phyloP scores from a whole-genome alignment of 2,113 vertebrate genomes.

The Tyto alba region DNA sequence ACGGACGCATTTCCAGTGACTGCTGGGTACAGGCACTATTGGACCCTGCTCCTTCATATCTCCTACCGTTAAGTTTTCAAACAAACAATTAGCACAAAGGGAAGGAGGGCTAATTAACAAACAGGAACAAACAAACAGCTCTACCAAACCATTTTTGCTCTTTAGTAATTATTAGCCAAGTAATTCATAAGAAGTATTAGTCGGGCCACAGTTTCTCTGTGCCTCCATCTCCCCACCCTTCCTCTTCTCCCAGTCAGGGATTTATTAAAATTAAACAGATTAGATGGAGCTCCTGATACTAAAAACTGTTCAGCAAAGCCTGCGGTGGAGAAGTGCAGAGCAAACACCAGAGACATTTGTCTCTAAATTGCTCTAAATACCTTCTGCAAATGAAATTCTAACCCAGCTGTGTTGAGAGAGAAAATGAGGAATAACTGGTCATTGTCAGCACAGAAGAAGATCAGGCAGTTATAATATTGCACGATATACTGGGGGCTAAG shows the following conservation, averaged over 20 bases:
- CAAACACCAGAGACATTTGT: slow-evolving; percentile 80
- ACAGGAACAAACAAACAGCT: slow-evolving; percentile 55
- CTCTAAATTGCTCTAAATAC: slow-evolving; percentile 82
- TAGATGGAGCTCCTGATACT: slow-evolving; percentile 79
- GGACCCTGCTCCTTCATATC: not conserved
- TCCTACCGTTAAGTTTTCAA: not conserved
- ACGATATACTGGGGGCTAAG: slow-evolving; percentile 78
- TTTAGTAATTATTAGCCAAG: slow-evolving; percentile 67
- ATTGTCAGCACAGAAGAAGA: slow-evolving; percentile 71
- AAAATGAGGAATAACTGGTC: slow-evolving; percentile 77
- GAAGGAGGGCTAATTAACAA: slow-evolving; percentile 41
- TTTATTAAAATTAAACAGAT: slow-evolving; percentile 85
- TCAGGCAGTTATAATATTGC: slow-evolving; percentile 84
- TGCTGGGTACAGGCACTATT: not conserved
- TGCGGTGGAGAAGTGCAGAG: slow-evolving; percentile 75
- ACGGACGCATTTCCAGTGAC: not conserved
- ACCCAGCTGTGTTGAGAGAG: slow-evolving; percentile 73
- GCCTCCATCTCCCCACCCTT: slow-evolving; percentile 44
- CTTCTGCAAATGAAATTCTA: slow-evolving; percentile 81
- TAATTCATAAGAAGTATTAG: slow-evolving; percentile 75
- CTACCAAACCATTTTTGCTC: slow-evolving; percentile 58
- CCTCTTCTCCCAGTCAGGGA: slow-evolving; percentile 75
- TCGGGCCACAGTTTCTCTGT: slow-evolving; percentile 62
- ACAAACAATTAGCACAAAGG: slow-evolving; percentile 46
- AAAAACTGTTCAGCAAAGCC: slow-evolving; percentile 76